These are phyloP conservation scores for Acanthornis magna DNA, from an alignment of 2,797 vertebrate genomes.

Conservation along the genomic window DNA sequence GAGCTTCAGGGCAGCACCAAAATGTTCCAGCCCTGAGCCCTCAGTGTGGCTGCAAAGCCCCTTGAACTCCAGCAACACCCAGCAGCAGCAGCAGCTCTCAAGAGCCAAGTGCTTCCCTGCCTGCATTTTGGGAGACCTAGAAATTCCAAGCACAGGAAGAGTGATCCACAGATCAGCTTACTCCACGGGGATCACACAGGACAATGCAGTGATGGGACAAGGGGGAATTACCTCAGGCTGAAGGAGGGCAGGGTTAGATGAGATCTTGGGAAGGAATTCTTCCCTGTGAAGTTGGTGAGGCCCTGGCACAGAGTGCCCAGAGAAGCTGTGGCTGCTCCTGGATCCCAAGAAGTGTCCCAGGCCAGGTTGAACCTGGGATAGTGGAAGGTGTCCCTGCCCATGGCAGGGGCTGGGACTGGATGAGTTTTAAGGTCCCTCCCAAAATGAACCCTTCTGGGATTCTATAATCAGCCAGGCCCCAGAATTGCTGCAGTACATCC, in stretches of 20 bases:
- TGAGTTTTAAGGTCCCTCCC: neutral
- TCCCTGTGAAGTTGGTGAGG: too few species aligned
- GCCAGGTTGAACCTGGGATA: neutral
- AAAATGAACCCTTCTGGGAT: neutral
- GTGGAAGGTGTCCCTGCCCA: neutral
- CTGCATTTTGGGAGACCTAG: neutral
- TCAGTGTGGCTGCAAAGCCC: neutral
- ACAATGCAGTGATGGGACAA: neutral
- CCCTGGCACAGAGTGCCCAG: neutral
- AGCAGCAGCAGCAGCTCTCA: neutral
- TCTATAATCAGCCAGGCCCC: neutral
- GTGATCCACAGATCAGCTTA: too few species aligned
- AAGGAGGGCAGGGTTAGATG: neutral
- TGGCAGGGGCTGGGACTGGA: neutral
- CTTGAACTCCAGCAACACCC: neutral
- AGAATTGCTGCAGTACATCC: neutral
- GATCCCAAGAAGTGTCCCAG: neutral
- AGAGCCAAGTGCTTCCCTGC: neutral
- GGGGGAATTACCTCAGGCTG: neutral
- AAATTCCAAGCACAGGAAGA: neutral
- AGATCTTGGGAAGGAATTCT: neutral
- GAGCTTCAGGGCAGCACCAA: neutral
- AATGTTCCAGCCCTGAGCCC: neutral
- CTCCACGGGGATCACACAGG: too few species aligned
- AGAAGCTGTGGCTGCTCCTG: neutral